These are phyloP conservation scores for Eulimnadia texana DNA, from an alignment of 1,140 invertebrate genomes.

Conservation along the genomic window DNA sequence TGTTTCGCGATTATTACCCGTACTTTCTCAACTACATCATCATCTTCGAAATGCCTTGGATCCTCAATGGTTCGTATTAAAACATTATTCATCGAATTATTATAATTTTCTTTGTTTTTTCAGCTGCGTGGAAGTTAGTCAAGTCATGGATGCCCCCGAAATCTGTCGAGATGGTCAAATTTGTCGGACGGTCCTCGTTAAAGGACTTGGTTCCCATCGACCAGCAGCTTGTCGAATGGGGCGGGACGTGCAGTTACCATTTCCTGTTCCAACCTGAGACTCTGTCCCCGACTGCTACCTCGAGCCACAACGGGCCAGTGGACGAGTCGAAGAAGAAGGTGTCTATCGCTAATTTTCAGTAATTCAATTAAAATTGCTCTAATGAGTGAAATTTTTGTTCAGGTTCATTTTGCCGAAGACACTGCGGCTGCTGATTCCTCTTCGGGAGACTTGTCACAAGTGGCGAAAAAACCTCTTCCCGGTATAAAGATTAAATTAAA, in stretches of 20 bases:
- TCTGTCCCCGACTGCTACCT: conserved; percentile 14
- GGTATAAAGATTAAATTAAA: conserved; percentile 14
- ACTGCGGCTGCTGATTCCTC: conserved; percentile 4
- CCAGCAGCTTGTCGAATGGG: conserved; percentile 63
- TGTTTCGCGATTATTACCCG: conserved; percentile 83
- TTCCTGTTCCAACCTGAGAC: conserved; percentile 53
- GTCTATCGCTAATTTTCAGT: conserved; percentile 11
- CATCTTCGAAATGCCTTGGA: conserved; percentile 89
- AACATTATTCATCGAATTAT: background rate
- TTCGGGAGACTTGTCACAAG: conserved; percentile 1
- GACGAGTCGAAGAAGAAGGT: conserved; percentile 37
- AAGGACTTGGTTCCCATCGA: conserved; percentile 59
- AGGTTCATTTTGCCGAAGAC: conserved; percentile 16
- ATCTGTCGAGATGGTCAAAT: conserved; percentile 78
- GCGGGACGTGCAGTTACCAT: conserved; percentile 59
- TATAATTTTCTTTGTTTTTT: conserved; percentile 23
- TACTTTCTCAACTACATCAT: conserved; percentile 79
- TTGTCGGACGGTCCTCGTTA: conserved; percentile 60
- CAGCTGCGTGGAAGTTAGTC: conserved; percentile 83
- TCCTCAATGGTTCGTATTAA: conserved; percentile 51
- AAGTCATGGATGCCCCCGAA: conserved; percentile 76
- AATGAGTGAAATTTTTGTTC: background rate
- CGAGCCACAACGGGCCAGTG: conserved; percentile 22
- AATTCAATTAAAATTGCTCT: background rate
- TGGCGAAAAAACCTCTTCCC: background rate